Evolutionary conservation across 2,888 invertebrate species (phyloP).

Genomic region (Chaitophorus viminalis): DNA sequence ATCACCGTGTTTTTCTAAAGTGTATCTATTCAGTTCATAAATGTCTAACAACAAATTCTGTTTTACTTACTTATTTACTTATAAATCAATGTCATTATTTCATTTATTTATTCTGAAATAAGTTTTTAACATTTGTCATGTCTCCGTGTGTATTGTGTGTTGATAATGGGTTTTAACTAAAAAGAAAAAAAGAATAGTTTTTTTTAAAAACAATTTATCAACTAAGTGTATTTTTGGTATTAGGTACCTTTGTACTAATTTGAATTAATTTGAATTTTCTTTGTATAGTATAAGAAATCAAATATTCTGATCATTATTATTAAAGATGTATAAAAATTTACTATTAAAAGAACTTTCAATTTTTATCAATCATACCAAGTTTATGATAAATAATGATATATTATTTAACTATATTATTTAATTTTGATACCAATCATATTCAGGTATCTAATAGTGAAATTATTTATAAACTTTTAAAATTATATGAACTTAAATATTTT

Average conservation of each 20-base stretch:
- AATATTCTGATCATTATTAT: not conserved
- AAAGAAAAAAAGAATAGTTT: not conserved
- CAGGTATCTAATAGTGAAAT: not conserved
- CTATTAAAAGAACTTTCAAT: no score
- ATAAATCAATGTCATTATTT: conserved; percentile 33
- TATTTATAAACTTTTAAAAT: not conserved
- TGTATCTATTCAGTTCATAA: not conserved
- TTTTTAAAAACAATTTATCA: conserved; percentile 20
- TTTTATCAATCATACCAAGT: no score
- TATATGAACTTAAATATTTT: no score
- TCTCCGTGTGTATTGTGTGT: not conserved
- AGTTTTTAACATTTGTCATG: not conserved
- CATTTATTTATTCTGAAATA: conserved; percentile 10
- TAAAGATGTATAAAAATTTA: no score
- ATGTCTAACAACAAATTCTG: not conserved
- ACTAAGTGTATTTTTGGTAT: conserved; percentile 14
- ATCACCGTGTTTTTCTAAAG: not conserved
- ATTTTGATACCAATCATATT: no score
- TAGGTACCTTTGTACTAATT: not conserved
- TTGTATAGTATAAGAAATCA: no score
- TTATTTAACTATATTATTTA: no score
- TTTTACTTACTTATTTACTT: not conserved
- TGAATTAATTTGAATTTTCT: not conserved
- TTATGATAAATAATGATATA: no score
- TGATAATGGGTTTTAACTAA: not conserved